These are phyloP conservation scores for Hafferia zeledoni DNA, from an alignment of 2,797 vertebrate species.

Conservation along the genomic window DNA sequence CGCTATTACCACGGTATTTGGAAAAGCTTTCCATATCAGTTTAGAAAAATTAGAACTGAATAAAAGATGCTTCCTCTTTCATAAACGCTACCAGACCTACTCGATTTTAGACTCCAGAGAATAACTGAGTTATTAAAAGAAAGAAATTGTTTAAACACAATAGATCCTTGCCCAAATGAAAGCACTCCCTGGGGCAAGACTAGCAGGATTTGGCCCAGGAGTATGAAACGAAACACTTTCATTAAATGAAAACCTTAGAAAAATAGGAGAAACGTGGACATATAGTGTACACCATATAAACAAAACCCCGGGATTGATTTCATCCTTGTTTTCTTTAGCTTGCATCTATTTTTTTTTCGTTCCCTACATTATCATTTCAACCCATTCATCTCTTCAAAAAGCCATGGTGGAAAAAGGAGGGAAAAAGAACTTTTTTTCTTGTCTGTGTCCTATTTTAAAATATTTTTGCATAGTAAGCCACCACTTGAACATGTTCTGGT, in stretches of 20 bases:
- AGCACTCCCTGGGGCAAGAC: neutral
- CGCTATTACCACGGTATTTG: neutral
- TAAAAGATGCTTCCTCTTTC: neutral
- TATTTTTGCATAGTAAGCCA: slow-evolving; percentile 12
- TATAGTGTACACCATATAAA: neutral
- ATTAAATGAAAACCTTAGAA: neutral
- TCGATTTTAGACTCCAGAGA: neutral
- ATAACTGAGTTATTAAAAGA: slow-evolving; percentile 11
- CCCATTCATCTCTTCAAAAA: neutral
- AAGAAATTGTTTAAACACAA: slow-evolving; percentile 46
- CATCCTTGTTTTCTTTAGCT: neutral
- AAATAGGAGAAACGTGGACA: neutral
- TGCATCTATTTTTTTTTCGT: neutral
- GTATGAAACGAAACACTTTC: neutral
- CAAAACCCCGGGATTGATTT: neutral
- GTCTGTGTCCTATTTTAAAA: neutral
- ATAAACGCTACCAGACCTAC: slow-evolving; percentile 29
- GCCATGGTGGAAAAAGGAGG: neutral
- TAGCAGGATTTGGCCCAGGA: neutral
- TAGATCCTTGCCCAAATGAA: slow-evolving; percentile 4
- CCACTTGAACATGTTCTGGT: slow-evolving; percentile 61
- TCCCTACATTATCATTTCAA: neutral
- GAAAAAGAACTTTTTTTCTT: neutral
- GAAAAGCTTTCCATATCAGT: neutral
- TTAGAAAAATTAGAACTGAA: slow-evolving; percentile 3